phyloP scores from a whole-genome alignment of 2,113 vertebrate genomes.

The Hypocryptadius cinnamomeus region DNA sequence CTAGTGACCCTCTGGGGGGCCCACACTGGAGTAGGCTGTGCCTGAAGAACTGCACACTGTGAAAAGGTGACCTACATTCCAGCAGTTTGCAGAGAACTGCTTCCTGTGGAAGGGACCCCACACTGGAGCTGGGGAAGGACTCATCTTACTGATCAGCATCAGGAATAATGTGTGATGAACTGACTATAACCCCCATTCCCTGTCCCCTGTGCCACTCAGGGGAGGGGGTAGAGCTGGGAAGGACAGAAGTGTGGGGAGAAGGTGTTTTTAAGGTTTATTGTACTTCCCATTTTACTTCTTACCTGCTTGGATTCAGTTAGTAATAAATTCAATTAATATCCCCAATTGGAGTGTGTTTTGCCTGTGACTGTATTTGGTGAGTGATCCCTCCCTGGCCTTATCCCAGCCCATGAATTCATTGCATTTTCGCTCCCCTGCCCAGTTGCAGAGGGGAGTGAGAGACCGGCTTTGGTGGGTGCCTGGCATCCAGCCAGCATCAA shows the following conservation, averaged over 20 bases:
- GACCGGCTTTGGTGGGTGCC: background rate
- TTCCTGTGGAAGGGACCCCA: background rate
- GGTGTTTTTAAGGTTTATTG: background rate
- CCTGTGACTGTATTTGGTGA: fast-evolving
- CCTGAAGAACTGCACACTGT: background rate
- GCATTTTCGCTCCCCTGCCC: background rate
- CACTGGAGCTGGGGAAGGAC: background rate
- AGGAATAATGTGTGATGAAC: background rate
- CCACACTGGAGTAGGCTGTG: background rate
- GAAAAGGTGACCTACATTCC: background rate
- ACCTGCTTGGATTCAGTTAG: background rate
- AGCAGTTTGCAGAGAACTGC: background rate
- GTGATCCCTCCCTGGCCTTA: background rate
- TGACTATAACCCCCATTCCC: background rate
- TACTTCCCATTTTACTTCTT: background rate
- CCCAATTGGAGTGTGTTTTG: background rate
- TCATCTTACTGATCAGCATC: background rate
- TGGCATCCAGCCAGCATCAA: fast-evolving
- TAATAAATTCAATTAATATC: background rate
- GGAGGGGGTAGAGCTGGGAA: background rate
- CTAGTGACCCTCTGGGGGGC: background rate
- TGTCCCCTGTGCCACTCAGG: background rate
- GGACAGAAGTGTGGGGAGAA: background rate
- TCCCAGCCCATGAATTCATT: background rate
- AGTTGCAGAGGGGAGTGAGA: background rate